Conservation (phyloP, 92 coral and sea anemone genomes). For the Phenganax subtilis region DNA sequence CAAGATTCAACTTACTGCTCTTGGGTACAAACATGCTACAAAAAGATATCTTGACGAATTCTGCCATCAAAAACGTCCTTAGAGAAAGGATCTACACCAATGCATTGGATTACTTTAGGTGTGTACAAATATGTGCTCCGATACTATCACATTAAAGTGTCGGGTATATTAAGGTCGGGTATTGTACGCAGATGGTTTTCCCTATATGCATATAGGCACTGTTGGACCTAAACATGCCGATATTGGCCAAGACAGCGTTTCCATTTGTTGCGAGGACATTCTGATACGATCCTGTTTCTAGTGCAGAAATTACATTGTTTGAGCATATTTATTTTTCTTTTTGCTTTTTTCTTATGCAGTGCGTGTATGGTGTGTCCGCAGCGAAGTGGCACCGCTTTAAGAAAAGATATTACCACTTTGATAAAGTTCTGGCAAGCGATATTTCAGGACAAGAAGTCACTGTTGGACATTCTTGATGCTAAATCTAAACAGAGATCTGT, state of each 20-base stretch:
- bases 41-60: conserved; percentile 70
- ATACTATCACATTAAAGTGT: no score
- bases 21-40: conserved; percentile 84
- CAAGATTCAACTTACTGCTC: conserved; percentile 72
- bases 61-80: conserved; percentile 80
- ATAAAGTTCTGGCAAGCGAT: conserved; percentile 99
- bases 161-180: no score
- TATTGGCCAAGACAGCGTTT: no score
- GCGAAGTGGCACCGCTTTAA: conserved; percentile 63
- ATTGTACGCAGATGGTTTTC: no score
- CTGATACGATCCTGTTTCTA: no score
- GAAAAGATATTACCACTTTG: conserved; percentile 74
- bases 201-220: no score
- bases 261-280: no score
- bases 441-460: conserved; percentile 75
- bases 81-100: conserved; percentile 91
- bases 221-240: no score
- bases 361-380: conserved; percentile 83
- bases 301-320: no score
- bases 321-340: background rate
- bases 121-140: background rate
- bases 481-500: conserved; percentile 18
- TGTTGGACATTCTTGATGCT: background rate
- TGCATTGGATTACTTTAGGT: conserved; percentile 91
- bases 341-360: conserved; percentile 36